phyloP scores from a whole-genome alignment of 2,888 invertebrate species.

The Meteorus colon region DNA sequence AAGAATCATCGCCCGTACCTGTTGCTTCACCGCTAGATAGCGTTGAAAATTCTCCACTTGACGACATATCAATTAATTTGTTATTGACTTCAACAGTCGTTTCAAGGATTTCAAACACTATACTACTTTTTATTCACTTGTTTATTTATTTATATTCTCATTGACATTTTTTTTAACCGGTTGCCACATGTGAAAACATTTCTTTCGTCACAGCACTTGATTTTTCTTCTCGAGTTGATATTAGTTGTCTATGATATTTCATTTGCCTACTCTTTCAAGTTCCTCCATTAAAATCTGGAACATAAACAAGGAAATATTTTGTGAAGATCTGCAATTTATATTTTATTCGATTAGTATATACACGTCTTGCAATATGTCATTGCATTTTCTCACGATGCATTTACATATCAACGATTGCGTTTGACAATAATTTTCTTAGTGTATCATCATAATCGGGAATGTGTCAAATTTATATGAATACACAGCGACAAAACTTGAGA shows the following conservation, averaged over 20 bases:
- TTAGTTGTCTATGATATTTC: slow-evolving; percentile 12
- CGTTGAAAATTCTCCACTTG: slow-evolving; percentile 71
- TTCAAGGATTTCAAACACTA: slow-evolving; percentile 32
- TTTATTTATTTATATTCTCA: not conserved
- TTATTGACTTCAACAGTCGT: slow-evolving; percentile 16
- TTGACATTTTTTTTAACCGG: not conserved
- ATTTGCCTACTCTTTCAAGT: slow-evolving; percentile 29
- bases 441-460: not conserved
- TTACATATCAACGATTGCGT: not conserved
- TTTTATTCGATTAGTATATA: not conserved
- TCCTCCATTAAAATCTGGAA: slow-evolving; percentile 8
- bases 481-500: not conserved
- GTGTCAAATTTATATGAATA: not conserved
- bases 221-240: not conserved
- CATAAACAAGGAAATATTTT: slow-evolving; percentile 8
- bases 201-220: not conserved
- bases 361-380: not conserved
- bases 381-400: not conserved
- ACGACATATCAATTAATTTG: slow-evolving; percentile 60
- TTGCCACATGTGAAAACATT: not conserved
- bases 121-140: not conserved
- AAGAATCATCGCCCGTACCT: slow-evolving; percentile 68
- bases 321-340: not conserved
- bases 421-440: not conserved
- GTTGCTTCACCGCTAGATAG: slow-evolving; percentile 70